phyloP scores from a whole-genome alignment of 2,113 vertebrate genomes.

The Ibidorhyncha struthersii region DNA sequence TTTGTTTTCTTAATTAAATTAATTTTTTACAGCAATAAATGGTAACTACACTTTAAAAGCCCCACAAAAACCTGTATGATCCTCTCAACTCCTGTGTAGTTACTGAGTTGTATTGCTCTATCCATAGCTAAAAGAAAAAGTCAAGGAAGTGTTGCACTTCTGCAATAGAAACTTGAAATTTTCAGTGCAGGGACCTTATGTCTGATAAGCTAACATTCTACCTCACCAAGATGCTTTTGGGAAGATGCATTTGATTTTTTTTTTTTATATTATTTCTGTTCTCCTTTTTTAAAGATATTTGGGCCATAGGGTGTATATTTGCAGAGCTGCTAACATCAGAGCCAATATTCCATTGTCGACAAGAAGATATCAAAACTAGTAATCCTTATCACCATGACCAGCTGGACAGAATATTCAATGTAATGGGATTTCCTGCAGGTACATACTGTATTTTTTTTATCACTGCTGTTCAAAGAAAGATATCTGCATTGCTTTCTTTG shows the following conservation, averaged over 20 bases:
- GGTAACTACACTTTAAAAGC: neutral
- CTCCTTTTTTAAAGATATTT: constrained; percentile 88
- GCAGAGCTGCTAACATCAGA: constrained; percentile 99
- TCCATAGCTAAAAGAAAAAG: neutral
- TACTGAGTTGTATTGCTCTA: neutral
- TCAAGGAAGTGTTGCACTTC: neutral
- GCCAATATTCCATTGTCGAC: constrained; percentile 99
- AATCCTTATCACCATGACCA: constrained; percentile 99
- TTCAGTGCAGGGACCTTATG: neutral
- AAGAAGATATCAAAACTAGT: constrained; percentile 99
- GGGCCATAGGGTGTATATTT: constrained; percentile 99
- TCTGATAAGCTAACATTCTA: neutral
- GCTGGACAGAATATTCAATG: constrained; percentile 99
- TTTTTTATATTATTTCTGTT: constrained; percentile 32
- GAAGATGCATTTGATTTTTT: constrained; percentile 73
- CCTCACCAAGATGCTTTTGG: constrained; percentile 40
- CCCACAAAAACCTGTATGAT: neutral
- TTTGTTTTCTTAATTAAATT: neutral
- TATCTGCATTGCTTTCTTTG: constrained; percentile 39
- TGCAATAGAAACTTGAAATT: neutral
- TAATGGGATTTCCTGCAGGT: constrained; percentile 99
- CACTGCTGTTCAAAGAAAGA: constrained; percentile 62
- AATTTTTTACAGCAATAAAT: neutral
- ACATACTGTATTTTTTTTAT: constrained; percentile 63
- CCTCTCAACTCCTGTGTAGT: neutral